Conservation (phyloP, 2,888 invertebrate species). For the Odontocerum albicorne region DNA sequence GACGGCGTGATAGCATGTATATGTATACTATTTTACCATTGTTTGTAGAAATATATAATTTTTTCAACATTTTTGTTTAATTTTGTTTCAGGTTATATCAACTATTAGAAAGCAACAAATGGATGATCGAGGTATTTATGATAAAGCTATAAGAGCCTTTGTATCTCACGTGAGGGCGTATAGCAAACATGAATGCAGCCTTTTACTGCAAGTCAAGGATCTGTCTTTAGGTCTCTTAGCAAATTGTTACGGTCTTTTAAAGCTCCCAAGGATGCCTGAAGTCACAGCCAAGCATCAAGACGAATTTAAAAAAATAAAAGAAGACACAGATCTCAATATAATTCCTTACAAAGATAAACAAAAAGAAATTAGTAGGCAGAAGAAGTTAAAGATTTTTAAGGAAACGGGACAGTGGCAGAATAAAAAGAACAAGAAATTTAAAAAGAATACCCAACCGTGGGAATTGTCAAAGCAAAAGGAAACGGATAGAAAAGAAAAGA, state of each 20-base stretch:
- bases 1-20: too few relatives aligned
- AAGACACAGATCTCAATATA: constrained; percentile 69
- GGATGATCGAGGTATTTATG: constrained; percentile 75
- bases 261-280: constrained; percentile 95
- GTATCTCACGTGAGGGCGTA: constrained; percentile 95
- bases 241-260: constrained; percentile 85
- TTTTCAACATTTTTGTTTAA: too few relatives aligned
- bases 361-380: constrained; percentile 70
- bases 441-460: constrained; percentile 74
- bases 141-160: constrained; percentile 89
- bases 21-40: not conserved
- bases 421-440: constrained; percentile 54
- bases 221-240: constrained; percentile 83
- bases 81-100: constrained; percentile 49
- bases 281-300: constrained; percentile 64
- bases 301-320: constrained; percentile 56
- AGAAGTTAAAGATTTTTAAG: constrained; percentile 70
- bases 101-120: constrained; percentile 66
- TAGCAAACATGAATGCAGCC: constrained; percentile 91
- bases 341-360: constrained; percentile 80
- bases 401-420: constrained; percentile 77
- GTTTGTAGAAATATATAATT: not conserved
- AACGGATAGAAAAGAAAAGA: constrained; percentile 66
- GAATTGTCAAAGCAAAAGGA: constrained; percentile 62
- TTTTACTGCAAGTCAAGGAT: constrained; percentile 86